phyloP scores from a whole-genome alignment of 2,113 vertebrate genomes.

The Rhipidura dahli region DNA sequence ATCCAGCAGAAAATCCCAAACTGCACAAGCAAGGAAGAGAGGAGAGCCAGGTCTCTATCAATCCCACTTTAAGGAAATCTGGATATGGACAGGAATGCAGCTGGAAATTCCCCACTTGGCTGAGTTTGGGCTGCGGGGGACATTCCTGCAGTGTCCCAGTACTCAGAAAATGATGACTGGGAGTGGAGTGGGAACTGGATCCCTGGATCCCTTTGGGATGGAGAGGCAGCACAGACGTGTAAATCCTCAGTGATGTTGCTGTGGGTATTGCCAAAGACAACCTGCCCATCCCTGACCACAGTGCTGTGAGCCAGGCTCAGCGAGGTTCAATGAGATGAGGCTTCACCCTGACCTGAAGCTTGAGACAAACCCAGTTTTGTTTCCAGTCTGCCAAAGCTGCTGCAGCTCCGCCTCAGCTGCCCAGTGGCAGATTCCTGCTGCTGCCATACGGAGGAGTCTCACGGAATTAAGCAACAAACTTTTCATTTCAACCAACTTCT shows the following conservation, averaged over 20 bases:
- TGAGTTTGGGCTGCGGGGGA: background rate
- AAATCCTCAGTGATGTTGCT: background rate
- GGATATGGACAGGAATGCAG: background rate
- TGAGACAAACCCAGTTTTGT: background rate
- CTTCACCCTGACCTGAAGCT: background rate
- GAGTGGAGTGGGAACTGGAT: background rate
- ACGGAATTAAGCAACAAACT: background rate
- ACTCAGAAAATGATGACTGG: background rate
- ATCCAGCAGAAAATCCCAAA: background rate
- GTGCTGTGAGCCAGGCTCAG: background rate
- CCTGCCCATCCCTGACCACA: background rate
- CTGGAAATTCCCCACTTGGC: background rate
- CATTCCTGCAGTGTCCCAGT: background rate
- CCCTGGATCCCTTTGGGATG: background rate
- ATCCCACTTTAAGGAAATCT: background rate
- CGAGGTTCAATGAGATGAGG: background rate
- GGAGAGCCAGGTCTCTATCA: background rate
- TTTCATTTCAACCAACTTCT: background rate
- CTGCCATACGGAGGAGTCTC: background rate
- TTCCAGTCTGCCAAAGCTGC: background rate
- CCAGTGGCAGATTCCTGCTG: background rate
- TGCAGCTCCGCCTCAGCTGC: background rate
- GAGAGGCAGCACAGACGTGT: background rate
- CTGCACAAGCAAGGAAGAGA: background rate
- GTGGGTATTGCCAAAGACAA: background rate